phyloP scores from a whole-genome alignment of 1,140 invertebrate species.

The Pogonognathellus flavescens region DNA sequence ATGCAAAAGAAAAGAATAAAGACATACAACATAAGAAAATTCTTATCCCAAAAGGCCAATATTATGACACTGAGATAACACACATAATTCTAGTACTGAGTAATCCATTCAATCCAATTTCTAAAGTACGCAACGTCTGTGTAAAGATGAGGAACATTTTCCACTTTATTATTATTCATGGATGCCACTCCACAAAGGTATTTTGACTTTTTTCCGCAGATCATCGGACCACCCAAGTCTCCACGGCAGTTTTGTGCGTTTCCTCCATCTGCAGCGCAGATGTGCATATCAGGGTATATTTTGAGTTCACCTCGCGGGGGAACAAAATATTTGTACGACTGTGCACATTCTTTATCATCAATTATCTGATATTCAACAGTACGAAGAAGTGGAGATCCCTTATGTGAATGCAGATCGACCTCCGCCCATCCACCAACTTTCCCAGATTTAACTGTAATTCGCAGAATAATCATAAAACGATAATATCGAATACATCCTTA shows the following conservation, averaged over 20 bases:
- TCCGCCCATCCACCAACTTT: slow-evolving; percentile 21
- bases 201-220: background rate
- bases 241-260: background rate
- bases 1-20: background rate
- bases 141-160: slow-evolving; percentile 17
- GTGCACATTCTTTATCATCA: background rate
- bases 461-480: background rate
- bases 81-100: slow-evolving; percentile 28
- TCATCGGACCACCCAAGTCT: slow-evolving; percentile 15
- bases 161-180: background rate
- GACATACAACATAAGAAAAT: background rate
- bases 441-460: background rate
- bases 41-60: too few relatives aligned
- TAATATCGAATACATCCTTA: too few relatives aligned
- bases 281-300: slow-evolving; percentile 22
- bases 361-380: slow-evolving; percentile 10
- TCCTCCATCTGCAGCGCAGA: slow-evolving; percentile 12
- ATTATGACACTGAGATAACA: too few relatives aligned
- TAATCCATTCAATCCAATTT: slow-evolving; percentile 26
- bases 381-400: background rate
- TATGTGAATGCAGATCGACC: background rate
- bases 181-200: slow-evolving; percentile 20
- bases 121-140: slow-evolving; percentile 12
- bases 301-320: background rate
- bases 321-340: background rate